These are phyloP conservation scores for Corydoras sp. DNA, from an alignment of 2,113 vertebrate genomes.

Conservation along the genomic window DNA sequence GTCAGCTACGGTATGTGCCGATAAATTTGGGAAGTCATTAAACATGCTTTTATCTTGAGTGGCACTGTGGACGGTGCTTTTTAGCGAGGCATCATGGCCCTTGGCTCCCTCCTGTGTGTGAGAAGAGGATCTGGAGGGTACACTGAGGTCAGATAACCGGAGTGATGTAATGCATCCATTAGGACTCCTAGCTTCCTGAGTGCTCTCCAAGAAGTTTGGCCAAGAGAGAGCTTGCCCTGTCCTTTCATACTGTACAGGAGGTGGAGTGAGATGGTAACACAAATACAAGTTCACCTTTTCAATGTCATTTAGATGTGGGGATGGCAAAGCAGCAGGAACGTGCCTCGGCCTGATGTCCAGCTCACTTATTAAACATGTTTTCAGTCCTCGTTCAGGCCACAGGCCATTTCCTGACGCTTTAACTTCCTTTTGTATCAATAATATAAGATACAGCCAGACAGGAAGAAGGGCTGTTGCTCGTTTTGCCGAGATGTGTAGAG, in stretches of 20 bases:
- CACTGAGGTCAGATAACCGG: constrained; percentile 54
- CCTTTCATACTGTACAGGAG: constrained; percentile 37
- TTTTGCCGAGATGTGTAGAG: constrained; percentile 17
- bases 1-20: too few relatives aligned
- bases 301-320: not conserved
- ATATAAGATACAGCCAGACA: not conserved
- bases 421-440: not conserved
- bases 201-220: constrained; percentile 44
- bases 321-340: not conserved
- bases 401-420: too few relatives aligned
- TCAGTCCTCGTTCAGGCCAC: too few relatives aligned
- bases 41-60: too few relatives aligned
- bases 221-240: constrained; percentile 25
- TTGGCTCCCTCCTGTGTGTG: constrained; percentile 29
- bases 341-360: too few relatives aligned
- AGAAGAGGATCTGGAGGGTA: constrained; percentile 52
- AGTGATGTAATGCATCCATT: constrained; percentile 62
- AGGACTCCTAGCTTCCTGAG: constrained; percentile 58
- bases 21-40: too few relatives aligned
- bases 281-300: constrained; percentile 27
- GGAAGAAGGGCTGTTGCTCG: not conserved
- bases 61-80: too few relatives aligned
- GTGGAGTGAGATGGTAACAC: constrained; percentile 18
- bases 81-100: not conserved
- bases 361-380: too few relatives aligned